phyloP scores from a whole-genome alignment of 2,888 invertebrate species.

The Portevinia maculata region DNA sequence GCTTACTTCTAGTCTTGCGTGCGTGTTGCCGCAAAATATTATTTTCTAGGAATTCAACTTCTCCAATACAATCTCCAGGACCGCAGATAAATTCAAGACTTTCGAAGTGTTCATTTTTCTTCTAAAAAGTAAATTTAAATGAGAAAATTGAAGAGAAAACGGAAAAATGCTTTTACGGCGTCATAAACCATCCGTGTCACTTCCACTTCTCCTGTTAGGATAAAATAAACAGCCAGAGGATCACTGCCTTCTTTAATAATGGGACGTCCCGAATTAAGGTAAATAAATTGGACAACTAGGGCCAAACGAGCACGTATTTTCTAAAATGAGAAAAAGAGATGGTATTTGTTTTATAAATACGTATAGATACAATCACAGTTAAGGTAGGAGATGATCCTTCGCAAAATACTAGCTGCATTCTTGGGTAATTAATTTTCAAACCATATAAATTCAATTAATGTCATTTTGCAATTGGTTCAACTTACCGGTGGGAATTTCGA shows the following conservation, averaged over 20 bases:
- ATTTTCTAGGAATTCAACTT: constrained; percentile 78
- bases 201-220: constrained; percentile 85
- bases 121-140: constrained; percentile 32
- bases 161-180: constrained; percentile 75
- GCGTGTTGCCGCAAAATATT: constrained; percentile 16
- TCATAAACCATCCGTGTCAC: constrained; percentile 77
- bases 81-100: constrained; percentile 77
- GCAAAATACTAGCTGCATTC: too few species aligned
- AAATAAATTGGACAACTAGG: constrained; percentile 86
- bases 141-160: background rate
- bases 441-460: too few species aligned
- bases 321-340: constrained; percentile 79
- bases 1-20: constrained; percentile 20
- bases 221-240: constrained; percentile 86
- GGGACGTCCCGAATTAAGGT: constrained; percentile 84
- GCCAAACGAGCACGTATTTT: constrained; percentile 86
- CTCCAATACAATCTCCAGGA: constrained; percentile 79
- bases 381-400: too few species aligned
- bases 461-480: background rate
- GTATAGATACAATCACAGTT: too few species aligned
- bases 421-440: too few species aligned
- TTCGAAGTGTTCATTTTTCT: constrained; percentile 57
- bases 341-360: too few species aligned
- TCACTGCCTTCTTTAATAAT: constrained; percentile 86
- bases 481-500: constrained; percentile 84